Evolutionary conservation across 2,113 vertebrate species (phyloP).

Genomic region (Agapornis roseicollis): DNA sequence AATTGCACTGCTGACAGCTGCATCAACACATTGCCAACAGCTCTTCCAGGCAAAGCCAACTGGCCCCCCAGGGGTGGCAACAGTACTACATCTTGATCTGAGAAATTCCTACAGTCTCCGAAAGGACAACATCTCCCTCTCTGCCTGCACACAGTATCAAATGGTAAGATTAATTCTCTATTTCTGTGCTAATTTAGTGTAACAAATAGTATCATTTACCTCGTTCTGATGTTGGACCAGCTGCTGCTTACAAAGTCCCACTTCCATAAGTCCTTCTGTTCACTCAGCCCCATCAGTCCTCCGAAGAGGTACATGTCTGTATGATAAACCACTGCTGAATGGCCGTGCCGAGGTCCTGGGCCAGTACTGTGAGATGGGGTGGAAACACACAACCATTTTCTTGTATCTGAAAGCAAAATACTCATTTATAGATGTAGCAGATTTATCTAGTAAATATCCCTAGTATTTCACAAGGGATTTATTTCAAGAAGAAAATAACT

Average conservation of each 20-base stretch:
- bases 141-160: fast-evolving
- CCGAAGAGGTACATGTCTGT: slow-evolving; percentile 84
- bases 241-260: slow-evolving; percentile 75
- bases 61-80: neutral
- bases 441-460: neutral
- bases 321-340: slow-evolving; percentile 77
- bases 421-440: neutral
- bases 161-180: neutral
- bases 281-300: slow-evolving; percentile 80
- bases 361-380: neutral
- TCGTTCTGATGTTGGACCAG: slow-evolving; percentile 82
- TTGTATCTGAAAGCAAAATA: slow-evolving; percentile 70
- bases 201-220: slow-evolving; percentile 59
- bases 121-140: neutral
- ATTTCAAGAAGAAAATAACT: neutral
- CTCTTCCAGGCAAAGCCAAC: neutral
- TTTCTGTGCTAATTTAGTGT: neutral
- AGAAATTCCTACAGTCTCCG: neutral
- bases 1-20: slow-evolving; percentile 9
- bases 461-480: neutral
- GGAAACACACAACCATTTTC: slow-evolving; percentile 72
- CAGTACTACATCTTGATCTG: neutral
- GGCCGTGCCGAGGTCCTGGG: slow-evolving; percentile 83
- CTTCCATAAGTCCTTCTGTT: slow-evolving; percentile 87
- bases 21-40: neutral